phyloP scores from a whole-genome alignment of 2,888 invertebrate genomes.

The Phaedon cochleariae region DNA sequence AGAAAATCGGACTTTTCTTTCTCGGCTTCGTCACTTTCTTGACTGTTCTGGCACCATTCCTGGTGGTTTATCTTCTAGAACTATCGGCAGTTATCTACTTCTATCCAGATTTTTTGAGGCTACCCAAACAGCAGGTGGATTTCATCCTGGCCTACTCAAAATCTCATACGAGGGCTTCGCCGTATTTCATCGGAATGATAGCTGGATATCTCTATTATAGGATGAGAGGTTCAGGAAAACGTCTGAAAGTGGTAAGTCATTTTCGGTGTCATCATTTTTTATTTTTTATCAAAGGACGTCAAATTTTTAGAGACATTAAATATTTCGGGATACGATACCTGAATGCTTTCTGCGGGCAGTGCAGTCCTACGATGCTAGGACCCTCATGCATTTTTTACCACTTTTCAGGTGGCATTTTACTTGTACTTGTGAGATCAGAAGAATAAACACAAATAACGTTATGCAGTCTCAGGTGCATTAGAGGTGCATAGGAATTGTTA shows the following conservation, averaged over 20 bases:
- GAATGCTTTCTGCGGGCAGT: too few species aligned
- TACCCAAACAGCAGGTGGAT: conserved; percentile 64
- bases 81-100: conserved; percentile 66
- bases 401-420: too few species aligned
- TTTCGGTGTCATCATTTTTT: not conserved
- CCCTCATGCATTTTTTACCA: too few species aligned
- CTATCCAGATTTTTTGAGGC: conserved; percentile 65
- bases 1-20: conserved; percentile 58
- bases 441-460: too few species aligned
- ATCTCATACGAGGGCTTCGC: conserved; percentile 67
- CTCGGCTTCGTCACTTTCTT: conserved; percentile 56
- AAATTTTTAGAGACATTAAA: too few species aligned
- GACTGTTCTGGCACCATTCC: conserved; percentile 64
- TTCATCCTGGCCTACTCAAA: conserved; percentile 68
- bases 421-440: too few species aligned
- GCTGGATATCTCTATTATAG: conserved; percentile 63
- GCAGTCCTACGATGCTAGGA: too few species aligned
- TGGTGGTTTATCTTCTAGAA: conserved; percentile 63
- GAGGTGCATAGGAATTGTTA: too few species aligned
- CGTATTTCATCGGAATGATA: conserved; percentile 68
- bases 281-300: too few species aligned
- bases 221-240: conserved; percentile 49
- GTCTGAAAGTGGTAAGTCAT: conserved; percentile 54
- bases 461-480: too few species aligned
- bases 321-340: too few species aligned